Percentiles rank a stretch among this genome's conserved stretches.
phyloP scores from a whole-genome alignment of 1,140 invertebrate genomes.

The Mesaphorura yosii region DNA sequence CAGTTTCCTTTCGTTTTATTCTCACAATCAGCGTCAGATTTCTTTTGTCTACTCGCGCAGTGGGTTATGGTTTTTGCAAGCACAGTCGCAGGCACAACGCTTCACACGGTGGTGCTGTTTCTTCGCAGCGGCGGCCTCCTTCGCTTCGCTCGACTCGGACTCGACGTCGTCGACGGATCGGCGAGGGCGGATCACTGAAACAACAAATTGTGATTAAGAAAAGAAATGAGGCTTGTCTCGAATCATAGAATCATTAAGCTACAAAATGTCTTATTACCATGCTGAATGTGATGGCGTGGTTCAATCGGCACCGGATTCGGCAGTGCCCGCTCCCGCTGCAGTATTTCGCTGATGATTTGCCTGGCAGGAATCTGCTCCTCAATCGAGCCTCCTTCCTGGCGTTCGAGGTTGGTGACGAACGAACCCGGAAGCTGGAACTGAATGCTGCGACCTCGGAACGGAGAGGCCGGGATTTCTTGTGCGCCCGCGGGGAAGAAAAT shows the following conservation, averaged over 20 bases:
- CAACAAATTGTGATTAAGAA: background rate
- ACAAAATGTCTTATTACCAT: slow-evolving; percentile 5
- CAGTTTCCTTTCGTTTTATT: too few relatives aligned
- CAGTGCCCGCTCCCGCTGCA: slow-evolving; percentile 44
- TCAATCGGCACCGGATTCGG: background rate
- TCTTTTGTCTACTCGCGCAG: too few relatives aligned
- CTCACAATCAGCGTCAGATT: too few relatives aligned
- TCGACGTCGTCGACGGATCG: background rate
- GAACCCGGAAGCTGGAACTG: background rate
- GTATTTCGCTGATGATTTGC: background rate
- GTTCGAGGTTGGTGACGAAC: too few relatives aligned
- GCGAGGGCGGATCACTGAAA: slow-evolving; percentile 11
- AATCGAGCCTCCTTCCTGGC: background rate
- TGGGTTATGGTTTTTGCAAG: slow-evolving; percentile 28
- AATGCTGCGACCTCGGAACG: too few relatives aligned
- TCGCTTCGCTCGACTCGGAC: too few relatives aligned
- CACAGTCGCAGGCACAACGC: slow-evolving; percentile 29
- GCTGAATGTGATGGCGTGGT: slow-evolving; percentile 1
- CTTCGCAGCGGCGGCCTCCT: background rate
- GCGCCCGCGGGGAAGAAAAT: background rate
- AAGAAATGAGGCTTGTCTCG: background rate
- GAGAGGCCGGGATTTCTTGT: background rate
- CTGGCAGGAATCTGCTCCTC: background rate
- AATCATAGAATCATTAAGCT: background rate
- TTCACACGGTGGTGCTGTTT: slow-evolving; percentile 15